Evolutionary conservation across 2,888 invertebrate genomes (phyloP).

Genomic region (Exephanes ischioxanthus): DNA sequence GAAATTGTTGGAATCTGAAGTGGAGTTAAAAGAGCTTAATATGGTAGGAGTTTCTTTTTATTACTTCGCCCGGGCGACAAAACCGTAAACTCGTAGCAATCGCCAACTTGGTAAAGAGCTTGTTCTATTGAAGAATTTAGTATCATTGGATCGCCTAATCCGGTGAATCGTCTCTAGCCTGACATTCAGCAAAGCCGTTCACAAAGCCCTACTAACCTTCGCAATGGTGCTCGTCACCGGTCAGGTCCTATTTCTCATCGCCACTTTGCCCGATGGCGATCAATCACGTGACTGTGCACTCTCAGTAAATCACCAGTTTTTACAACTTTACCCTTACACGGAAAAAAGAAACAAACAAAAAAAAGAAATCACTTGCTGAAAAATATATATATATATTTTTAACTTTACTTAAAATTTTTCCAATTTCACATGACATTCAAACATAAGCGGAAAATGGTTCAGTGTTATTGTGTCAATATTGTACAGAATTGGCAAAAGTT

Average conservation of each 20-base stretch:
- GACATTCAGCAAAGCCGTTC: constrained; percentile 86
- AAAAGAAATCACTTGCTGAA: not conserved
- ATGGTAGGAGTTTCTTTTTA: not conserved
- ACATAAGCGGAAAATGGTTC: not conserved
- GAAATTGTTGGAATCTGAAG: too few relatives aligned
- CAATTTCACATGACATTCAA: constrained; percentile 4
- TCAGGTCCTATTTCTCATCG: constrained; percentile 87
- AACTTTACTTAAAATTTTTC: not conserved
- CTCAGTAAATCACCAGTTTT: constrained; percentile 67
- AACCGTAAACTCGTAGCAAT: too few relatives aligned
- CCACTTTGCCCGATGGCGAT: constrained; percentile 84
- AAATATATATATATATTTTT: too few relatives aligned
- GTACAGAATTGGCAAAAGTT: too few relatives aligned
- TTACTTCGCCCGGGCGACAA: not conserved
- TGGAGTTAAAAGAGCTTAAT: not conserved
- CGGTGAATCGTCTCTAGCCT: constrained; percentile 8
- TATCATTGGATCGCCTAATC: constrained; percentile 15
- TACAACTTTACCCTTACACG: too few relatives aligned
- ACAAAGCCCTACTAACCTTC: constrained; percentile 87
- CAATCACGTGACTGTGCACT: constrained; percentile 82
- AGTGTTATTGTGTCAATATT: too few relatives aligned
- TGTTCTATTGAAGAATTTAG: constrained; percentile 8
- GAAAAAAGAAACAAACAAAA: too few relatives aligned
- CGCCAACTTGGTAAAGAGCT: not conserved
- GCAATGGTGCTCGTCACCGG: constrained; percentile 88